Base-by-base conservation (phyloP, 1,140 invertebrate species). In the Thaumatotibia leucotreta region DNA sequence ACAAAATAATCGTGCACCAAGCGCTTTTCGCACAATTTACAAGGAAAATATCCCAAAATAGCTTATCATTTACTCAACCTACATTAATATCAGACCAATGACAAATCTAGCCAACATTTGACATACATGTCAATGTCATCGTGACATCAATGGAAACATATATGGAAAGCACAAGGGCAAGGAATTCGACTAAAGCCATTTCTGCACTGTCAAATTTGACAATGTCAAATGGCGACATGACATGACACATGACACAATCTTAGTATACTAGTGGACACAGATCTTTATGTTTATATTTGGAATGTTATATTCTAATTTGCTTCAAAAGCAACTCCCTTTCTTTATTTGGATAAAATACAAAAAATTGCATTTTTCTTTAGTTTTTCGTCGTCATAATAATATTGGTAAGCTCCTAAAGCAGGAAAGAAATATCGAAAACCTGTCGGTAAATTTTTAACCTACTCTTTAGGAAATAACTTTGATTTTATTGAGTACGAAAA, bases 81-180 rank as follows among this genome's bases (percentile, higher is more conserved):
- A 1, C n/a, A 58, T 14, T 58, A 20, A 58, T 8, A 6, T 29
- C 29, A 2, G 50, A 58, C n/a, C n/a, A 27, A 11, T n/a, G 52
- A 29, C 14, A 50, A 29, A 9, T 29, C 17, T 14, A 14, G 23
- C 52, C 1, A 58, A 29, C n/a, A 14, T 50, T 50, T 45, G 4
- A 32, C 4, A 14, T 1, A 39, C 5, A 54, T 54, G 20, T 23
- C 50, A 20, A 50, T 11, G 11, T 11, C 22, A 27, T 31, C 29
- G 24, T 58, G 24, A 58, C 24, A 58, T 58, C 52, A 58, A 58
- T 29, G 23, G 2, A 27, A 52, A 58, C n/a, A 11, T 14, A 58
- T 14, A 58, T 31, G 52, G 52, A 58, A 58, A 58, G 52, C 52
- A 27, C 24, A 6, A 8, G 52, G 52, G 52, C 52, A 58, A 58